Evolutionary conservation across 1,140 invertebrate genomes (phyloP).

Genomic region (Cardiocondyla obscurior): DNA sequence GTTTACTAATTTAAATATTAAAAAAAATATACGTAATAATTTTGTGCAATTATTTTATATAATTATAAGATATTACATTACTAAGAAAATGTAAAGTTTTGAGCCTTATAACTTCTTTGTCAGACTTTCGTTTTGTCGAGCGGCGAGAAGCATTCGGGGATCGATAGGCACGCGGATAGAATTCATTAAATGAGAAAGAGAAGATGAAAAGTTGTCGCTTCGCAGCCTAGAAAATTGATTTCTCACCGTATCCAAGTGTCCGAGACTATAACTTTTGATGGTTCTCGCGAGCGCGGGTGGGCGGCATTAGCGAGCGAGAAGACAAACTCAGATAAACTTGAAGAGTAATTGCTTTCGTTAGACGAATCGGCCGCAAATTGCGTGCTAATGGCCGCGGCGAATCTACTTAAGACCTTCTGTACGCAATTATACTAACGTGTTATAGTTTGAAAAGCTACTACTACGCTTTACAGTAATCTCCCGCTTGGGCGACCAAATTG

Average conservation of each 20-base stretch:
- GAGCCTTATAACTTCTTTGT: no score
- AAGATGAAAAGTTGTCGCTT: slow-evolving; percentile 59
- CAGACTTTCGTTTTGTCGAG: not conserved
- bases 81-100: not conserved
- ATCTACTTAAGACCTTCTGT: slow-evolving; percentile 27
- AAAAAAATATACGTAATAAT: no score
- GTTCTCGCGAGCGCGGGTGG: not conserved
- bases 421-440: slow-evolving; percentile 7
- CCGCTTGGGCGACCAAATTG: not conserved
- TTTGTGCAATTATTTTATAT: not conserved
- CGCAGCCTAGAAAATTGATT: slow-evolving; percentile 65
- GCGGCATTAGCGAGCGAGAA: slow-evolving; percentile 8
- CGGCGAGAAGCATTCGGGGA: not conserved
- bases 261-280: slow-evolving; percentile 34
- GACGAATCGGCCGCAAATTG: slow-evolving; percentile 56
- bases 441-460: slow-evolving; percentile 13
- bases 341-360: slow-evolving; percentile 64
- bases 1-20: no score
- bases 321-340: slow-evolving; percentile 40
- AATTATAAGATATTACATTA: not conserved
- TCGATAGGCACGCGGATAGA: slow-evolving; percentile 44
- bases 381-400: slow-evolving; percentile 31
- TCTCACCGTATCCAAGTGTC: slow-evolving; percentile 21
- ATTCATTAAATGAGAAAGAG: slow-evolving; percentile 55
- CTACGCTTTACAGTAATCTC: not conserved